Base-by-base conservation (phyloP, 2,888 invertebrate species). In the Papilio demoleus region DNA sequence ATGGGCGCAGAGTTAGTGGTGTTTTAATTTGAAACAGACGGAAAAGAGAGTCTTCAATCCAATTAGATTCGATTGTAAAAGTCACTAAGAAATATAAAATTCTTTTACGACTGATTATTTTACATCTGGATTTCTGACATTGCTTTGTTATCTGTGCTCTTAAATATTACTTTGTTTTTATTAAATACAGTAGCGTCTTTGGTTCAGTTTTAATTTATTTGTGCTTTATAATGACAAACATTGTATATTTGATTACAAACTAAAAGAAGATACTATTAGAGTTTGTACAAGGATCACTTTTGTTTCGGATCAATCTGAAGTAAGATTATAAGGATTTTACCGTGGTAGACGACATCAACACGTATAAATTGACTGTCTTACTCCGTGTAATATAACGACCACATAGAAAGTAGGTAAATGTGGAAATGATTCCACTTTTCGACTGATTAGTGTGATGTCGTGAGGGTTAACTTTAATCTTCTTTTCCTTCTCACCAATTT, bases 21-120 rank as follows among this genome's bases (percentile, higher is more conserved):
- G 73, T 82, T 84, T 84, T 84, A 85, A 87, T 86, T 85, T 77
- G 82, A 82, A 84, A 84, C 85, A 86, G 85, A 84, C 74, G 74
- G 71, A 71, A 67, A 67, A 64, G 22, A 14, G 50, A 63, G 17
- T 34, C 42, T 19, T 50, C 50, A 31, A 56, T 66, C 65, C 66
- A 70, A 62, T 70, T 70, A 66, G 62, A 24, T 62, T 19, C 65
- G 70, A 70, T 70, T 70, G 70, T 70, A 70, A 70, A 66, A 36
- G 70, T 70, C 70, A 66, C 47, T 62, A 62, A 45, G 58, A 47
- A 66, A 62, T 61, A 53, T 69, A 50, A 61, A 22, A 42, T 42
- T n/a, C 42, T 63, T 68, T 69, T 65, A 69, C 69, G 69, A 69
- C 42, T 56, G 40, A 65, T 69, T 40, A 69, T 61, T 65, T 56